Evolutionary conservation across 2,113 vertebrate species (phyloP), one percentile per base, ranked within the genome.

Genomic region (Tragelaphus buxtoni): DNA sequence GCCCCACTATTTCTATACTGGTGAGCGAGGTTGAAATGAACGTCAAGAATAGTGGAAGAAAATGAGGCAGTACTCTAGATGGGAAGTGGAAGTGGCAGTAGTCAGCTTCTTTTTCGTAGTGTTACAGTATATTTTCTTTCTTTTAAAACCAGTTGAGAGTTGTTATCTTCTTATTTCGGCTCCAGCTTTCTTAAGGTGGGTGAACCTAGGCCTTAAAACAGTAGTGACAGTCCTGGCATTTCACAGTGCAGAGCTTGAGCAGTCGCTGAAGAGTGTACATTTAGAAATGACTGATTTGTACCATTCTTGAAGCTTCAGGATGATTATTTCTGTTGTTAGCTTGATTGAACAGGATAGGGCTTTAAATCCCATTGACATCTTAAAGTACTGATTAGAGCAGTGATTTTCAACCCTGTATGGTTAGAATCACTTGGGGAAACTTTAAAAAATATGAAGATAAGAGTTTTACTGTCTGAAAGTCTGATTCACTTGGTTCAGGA

Each of bases 261-360:
- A 84, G 58, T 83, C 13, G 11, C 30, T 93, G 14, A 86, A 18
- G 79, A 82, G 22, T 94, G 47, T 60, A 17, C 18, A 26, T 90
- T 80, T 96, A 93, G 47, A 88, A 96, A 55, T 92, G 79, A 72
- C 51, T 83, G 12, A 8, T 53, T 51, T 87, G 35, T 90, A 90
- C 63, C 58, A 63, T 94, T 94, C 11, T 82, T 93, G 77, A 56
- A 65, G 35, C 17, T 85, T 69, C 24, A 79, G n/a, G 60, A 35
- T 91, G 86, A 51, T 56, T 39, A 22, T 92, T 96, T n/a, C 30
- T 91, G 2, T 88, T 91, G 4, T 91, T 92, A 76, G 42, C 77
- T 55, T 91, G 30, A 51, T 85, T 96, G 51, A 72, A 24, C 77
- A 87, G 56, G 42, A 45, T 94, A 51, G 28, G 28, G 9, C 51